Conservation (phyloP, 2,113 vertebrate species). For the Meleagris gallopavo region DNA sequence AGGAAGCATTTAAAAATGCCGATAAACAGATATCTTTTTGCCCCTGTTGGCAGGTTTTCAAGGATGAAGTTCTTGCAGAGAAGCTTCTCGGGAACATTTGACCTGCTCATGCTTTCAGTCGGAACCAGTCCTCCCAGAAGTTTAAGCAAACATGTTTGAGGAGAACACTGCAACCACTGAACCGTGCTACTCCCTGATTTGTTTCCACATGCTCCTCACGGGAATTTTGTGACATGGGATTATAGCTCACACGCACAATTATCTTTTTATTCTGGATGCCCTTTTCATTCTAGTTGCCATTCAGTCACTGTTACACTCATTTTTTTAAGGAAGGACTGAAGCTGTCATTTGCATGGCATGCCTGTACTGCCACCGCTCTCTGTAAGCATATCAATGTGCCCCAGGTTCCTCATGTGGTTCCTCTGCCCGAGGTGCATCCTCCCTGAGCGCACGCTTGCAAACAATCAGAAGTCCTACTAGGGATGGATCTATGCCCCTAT, state of each 20-base stretch:
- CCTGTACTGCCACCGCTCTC: background rate
- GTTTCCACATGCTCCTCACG: background rate
- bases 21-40: background rate
- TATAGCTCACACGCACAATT: background rate
- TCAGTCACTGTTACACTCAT: background rate
- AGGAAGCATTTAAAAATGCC: slow-evolving; percentile 10
- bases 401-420: background rate
- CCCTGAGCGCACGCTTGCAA: background rate
- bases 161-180: background rate
- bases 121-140: background rate
- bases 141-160: background rate
- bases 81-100: background rate
- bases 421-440: background rate
- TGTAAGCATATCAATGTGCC: accelerated
- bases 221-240: background rate
- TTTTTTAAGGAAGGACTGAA: background rate
- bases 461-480: background rate
- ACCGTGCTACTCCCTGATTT: accelerated
- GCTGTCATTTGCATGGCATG: background rate
- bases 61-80: background rate
- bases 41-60: background rate
- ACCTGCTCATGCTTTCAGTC: background rate
- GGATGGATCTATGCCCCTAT: background rate
- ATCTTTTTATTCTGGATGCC: background rate
- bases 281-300: background rate